A percentile compares a stretch with the other conserved stretches of the same genome.
phyloP scores from a whole-genome alignment of 2,797 vertebrate genomes.

The Mormyrus proboscirostris region DNA sequence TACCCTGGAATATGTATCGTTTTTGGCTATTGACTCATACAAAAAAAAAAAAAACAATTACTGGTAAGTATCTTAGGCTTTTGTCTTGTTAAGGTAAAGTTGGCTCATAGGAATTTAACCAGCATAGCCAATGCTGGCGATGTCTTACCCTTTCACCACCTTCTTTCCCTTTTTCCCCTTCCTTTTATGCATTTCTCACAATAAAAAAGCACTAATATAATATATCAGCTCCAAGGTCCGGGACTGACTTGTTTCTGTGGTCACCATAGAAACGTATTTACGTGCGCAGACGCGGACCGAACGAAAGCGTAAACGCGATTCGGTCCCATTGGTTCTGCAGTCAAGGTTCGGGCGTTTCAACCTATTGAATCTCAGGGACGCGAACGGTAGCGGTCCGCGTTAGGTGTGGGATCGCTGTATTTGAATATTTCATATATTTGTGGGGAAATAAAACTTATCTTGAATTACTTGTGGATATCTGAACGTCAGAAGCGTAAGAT shows the following conservation, averaged over 20 bases:
- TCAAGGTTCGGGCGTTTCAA: neutral
- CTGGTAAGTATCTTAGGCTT: neutral
- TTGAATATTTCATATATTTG: neutral
- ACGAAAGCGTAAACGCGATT: neutral
- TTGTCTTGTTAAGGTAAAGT: neutral
- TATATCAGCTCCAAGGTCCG: neutral
- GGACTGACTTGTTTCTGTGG: slow-evolving; percentile 31
- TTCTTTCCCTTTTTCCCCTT: slow-evolving; percentile 52
- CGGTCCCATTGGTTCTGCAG: neutral
- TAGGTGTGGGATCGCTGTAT: neutral
- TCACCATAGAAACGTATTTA: slow-evolving; percentile 41
- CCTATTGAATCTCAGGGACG: neutral
- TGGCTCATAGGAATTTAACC: neutral
- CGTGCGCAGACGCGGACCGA: neutral
- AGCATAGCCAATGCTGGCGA: neutral
- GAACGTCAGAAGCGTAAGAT: neutral
- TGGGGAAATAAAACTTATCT: neutral
- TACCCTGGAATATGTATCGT: neutral
- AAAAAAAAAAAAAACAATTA: neutral
- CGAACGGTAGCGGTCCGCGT: neutral
- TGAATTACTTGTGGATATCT: neutral
- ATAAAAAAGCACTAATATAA: neutral
- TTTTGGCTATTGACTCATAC: neutral
- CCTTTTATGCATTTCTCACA: slow-evolving; percentile 51
- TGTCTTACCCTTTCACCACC: slow-evolving; percentile 53